Base-by-base conservation (phyloP, 2,888 invertebrate genomes). In the Pterostichus niger region DNA sequence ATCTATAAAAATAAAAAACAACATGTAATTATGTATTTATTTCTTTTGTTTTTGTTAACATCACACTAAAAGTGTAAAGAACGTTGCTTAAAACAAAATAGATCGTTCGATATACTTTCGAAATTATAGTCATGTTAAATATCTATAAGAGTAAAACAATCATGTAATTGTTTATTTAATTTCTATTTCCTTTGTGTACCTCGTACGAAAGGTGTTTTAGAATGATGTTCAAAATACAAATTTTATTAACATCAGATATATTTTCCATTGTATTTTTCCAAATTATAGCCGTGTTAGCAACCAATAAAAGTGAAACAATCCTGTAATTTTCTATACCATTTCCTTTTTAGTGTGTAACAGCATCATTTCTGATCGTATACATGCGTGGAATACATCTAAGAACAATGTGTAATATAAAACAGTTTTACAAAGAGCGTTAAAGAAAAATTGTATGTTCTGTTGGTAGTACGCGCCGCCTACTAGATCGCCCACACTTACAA, bases 371-470 rank as follows among this genome's bases (percentile, higher is more conserved):
- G 40, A 40, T 35, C 17, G 56, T 17, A 56, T 35, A 40, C 68
- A 13, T 71, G 68, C 44, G 10, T 64, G 44, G 46, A 4, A 56
- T 56, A 56, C 17, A 15, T 17, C 17, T 17, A 56, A 17, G 56
- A 68, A 71, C 68, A 71, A 71, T 71, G 68, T 44, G 68, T 71
- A 71, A 71, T 71, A 44, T 46, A 71, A 71, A 71, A 71, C 68
- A 71, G 44, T 71, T 71, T 64, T 64, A 64, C 68, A 71, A 71
- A 71, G 44, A 71, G 68, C 68, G 44, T 71, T 71, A 24, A 71
- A 10, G 68, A 71, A 71, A 71, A 71, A 71, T 71, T 71, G 68
- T 71, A 71, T 13, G 68, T 71, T 64, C 64, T 13, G 64, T 31
- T 64, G 64, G 64, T 71, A 71, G 68, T 44, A 44, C 44, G 13